Conservation (phyloP, 1,140 invertebrate genomes). For the Drosophila lacertosa region DNA sequence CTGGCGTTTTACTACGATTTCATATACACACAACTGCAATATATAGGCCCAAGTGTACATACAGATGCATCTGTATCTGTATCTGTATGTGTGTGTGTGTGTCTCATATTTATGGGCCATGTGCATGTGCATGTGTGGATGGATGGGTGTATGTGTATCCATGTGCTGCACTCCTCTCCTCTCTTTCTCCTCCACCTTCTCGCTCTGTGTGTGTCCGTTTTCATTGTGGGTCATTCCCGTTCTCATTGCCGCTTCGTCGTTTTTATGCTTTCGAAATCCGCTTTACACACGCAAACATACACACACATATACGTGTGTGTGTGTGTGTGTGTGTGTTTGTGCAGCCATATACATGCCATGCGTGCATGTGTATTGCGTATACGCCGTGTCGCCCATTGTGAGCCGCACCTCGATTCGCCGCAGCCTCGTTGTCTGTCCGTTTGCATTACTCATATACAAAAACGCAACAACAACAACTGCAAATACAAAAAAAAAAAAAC, state of each 20-base stretch:
- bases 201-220: conserved; percentile 58
- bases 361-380: conserved; percentile 62
- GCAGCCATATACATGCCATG: too few species aligned
- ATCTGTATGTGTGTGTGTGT: conserved; percentile 13
- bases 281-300: conserved; percentile 56
- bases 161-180: conserved; percentile 40
- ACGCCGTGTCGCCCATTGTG: conserved; percentile 75
- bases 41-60: conserved; percentile 56
- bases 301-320: conserved; percentile 27
- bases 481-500: conserved; percentile 13
- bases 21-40: conserved; percentile 23
- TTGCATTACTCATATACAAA: conserved; percentile 73
- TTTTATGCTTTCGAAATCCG: conserved; percentile 76
- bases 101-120: conserved; percentile 51
- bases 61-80: conserved; percentile 28
- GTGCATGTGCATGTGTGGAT: conserved; percentile 27
- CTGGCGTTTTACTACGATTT: conserved; percentile 69
- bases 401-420: conserved; percentile 59
- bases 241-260: conserved; percentile 50
- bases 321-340: conserved; percentile 24
- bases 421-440: conserved; percentile 44
- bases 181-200: conserved; percentile 3
- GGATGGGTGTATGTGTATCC: conserved; percentile 54
- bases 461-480: conserved; percentile 34
- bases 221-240: conserved; percentile 78